phyloP scores from a whole-genome alignment of 2,797 vertebrate species.

The Sphaeramia orbicularis region DNA sequence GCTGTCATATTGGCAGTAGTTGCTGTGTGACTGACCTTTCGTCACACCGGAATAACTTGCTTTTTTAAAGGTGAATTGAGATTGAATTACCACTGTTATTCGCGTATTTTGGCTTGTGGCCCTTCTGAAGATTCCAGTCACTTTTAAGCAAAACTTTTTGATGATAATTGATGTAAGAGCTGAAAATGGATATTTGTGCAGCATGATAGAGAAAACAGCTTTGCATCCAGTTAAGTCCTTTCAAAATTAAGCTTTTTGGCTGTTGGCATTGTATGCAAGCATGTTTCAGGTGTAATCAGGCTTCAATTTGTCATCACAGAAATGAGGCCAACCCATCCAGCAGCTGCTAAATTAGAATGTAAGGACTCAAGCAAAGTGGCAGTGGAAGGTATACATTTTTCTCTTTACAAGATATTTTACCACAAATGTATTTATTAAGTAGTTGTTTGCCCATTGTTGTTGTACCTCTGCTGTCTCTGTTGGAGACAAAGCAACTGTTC shows the following conservation, averaged over 20 bases:
- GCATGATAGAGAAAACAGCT: background rate
- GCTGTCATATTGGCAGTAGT: background rate
- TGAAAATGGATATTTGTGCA: background rate
- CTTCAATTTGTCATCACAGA: slow-evolving; percentile 36
- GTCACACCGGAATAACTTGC: no score
- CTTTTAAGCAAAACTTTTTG: background rate
- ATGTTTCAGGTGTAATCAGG: slow-evolving; percentile 27
- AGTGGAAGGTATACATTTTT: slow-evolving; percentile 2
- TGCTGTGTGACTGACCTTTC: background rate
- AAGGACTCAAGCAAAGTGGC: slow-evolving; percentile 7
- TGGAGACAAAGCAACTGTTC: background rate
- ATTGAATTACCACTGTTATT: no score
- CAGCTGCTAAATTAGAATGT: slow-evolving; percentile 8
- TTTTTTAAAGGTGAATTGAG: no score
- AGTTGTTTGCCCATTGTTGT: background rate
- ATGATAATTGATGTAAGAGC: background rate
- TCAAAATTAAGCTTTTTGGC: background rate
- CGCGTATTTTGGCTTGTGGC: background rate
- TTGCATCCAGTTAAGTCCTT: background rate
- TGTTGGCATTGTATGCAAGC: background rate
- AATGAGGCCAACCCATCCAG: slow-evolving; percentile 8
- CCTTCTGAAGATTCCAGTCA: background rate
- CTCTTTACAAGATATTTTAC: background rate
- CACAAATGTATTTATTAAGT: background rate
- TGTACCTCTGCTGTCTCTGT: slow-evolving; percentile 1